Evolutionary conservation across 2,797 vertebrate species (phyloP), one percentile per base, ranked within the genome.

Genomic region (Tokudaia tokunoshimensis): DNA sequence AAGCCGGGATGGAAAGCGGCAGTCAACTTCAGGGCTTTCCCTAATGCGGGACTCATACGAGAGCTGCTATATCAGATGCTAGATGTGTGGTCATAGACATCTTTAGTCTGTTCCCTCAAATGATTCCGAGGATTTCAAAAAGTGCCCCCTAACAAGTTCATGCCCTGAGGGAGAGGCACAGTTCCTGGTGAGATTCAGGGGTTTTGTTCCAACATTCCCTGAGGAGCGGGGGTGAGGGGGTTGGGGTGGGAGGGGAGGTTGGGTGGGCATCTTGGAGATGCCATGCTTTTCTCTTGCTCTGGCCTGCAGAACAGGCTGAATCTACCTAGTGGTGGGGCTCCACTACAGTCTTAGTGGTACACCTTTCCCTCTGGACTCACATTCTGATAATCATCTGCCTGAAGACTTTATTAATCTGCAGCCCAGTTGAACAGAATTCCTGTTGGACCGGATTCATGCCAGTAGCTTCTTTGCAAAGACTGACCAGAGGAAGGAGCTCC

Each of bases 341-440:
- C 52, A 57, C 31, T 63, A 74, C 9, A 59, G 63, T 19, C 3
- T 3, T 37, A 91, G 59, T 72, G 70, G 59, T 90, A 37, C 2
- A 11, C 80, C 70, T 83, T 84, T 92, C 93, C 76, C 78, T 79
- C 70, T 3, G 31, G 83, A 6, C 24, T 74, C 19, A 83, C 41
- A 34, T 80, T 98, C 91, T 75, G 95, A 96, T 11, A 76, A 96
- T 86, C 90, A 80, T 41, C 92, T 72, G 89, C 67, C 94, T 72
- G 76, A 67, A 70, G 44, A 57, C 91, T 34, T 91, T 59, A 97
- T 97, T 97, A 89, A 96, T 61, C 55, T 74, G 81, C 63, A 65
- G n/a, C 63, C 97, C 96, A 92, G 97, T 97, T 95, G 92, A 95
- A 90, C 24, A 82, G 22, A 95, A 72, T 0, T 96, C 74, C 83